Base-by-base conservation (phyloP, 1,140 invertebrate genomes). In the Caenorhabditis briggsae region DNA sequence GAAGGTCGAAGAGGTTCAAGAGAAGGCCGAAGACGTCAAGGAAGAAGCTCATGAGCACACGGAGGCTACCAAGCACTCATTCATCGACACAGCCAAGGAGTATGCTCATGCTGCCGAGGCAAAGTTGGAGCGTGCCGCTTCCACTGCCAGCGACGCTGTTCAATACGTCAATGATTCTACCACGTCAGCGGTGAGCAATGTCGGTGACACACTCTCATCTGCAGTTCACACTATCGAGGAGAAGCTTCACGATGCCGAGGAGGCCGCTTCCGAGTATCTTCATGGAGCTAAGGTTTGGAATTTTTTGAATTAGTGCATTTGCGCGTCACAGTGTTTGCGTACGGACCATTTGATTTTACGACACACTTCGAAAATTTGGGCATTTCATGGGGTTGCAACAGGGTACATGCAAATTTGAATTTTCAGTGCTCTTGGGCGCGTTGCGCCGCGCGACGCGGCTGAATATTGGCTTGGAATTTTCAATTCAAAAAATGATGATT, bases 141-240 rank as follows among this genome's bases (percentile, higher is more conserved):
- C 70, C 5, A 41, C 46, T 25, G 70, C 33, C 23, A 7, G 18
- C 18, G 70, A 78, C 41, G 70, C 70, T 50, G 70, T 78, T 23
- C 70, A 78, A 25, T 78, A 78, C 70, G 70, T 78, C 46, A 78
- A 78, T 78, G 70, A 78, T 20, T 78, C 70, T 14, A 46, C 70
- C 3, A 23, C 70, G 7, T 50, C 70, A 11, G 70, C 70, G 50
- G 70, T 78, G 33, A 78, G 70, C 70, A 78, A 46, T 11, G 70
- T 78, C 46, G 70, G 46, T 23, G 70, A 78, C 9, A 43, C 70
- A 1, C 18, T 78, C 9, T 53, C 43, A 9, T 78, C 70, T 5
- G 70, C 70, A 11, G 70, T 50, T 53, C 70, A 78, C 46, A 46
- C 70, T 20, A 46, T 78, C 14, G 70, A 33, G 41, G 70, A 78